Evolutionary conservation across 2,888 invertebrate species (phyloP), one percentile per base, ranked within the genome.

Genomic region (Cyrtodaria siliqua): DNA sequence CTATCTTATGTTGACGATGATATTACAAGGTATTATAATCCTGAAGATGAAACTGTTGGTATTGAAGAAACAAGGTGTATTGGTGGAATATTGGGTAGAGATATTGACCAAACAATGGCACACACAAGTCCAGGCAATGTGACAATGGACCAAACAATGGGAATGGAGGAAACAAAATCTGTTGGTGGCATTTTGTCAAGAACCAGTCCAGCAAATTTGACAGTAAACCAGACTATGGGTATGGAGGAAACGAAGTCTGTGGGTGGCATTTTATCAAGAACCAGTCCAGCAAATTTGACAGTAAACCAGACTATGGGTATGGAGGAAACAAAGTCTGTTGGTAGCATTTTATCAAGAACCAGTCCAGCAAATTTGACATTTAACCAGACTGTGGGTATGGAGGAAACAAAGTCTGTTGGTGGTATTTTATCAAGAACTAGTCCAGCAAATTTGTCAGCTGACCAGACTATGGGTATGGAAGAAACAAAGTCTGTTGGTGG

Each of bases 11-110:
- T 8, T 33, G 33, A 33, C 16, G 44, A 44, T 44, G 52, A 52
- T 20, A 16, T 16, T 18, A 52, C 52, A 52, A 52, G 23, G 24
- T 52, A 52, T 16, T 52, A 18, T 23, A 14, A 8, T 18, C 52
- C 24, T 20, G 52, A 52, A 52, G 50, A 63, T 29, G 18, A 50
- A 14, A 68, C 60, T 16, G 16, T 18, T 38, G 18, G 50, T 14
- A 62, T 74, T 67, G 68, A 74, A 47, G 69, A 69, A 53, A 75
- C 69, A 1, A 69, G 52, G 33, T 57, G 64, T 56, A 20, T 75
- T 40, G 64, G 69, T 49, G 61, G 66, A 27, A 64, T 75, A 24
- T 55, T 66, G 1, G 16, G 44, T 44, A 12, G 33, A 33, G 4
- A 8, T 33, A 12, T 12, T 33, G 33, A 33, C 33, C 33, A 33